Percentiles rank a stretch among this genome's conserved stretches.
Conservation (phyloP, 35 echinoderm and acorn worm genomes). For the Eucidaris tribuloides region DNA sequence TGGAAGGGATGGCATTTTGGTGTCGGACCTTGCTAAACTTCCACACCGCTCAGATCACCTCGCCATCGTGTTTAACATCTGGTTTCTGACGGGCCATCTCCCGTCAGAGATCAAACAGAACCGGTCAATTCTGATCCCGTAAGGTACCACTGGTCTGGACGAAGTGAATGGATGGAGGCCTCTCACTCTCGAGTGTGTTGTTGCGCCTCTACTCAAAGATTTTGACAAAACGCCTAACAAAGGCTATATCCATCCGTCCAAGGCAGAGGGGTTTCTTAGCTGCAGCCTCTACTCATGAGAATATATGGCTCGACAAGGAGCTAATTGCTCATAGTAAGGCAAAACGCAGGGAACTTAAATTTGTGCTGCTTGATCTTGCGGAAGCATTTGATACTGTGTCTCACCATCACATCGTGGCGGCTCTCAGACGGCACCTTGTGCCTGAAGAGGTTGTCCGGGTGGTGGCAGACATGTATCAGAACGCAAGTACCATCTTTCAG, state of each 20-base stretch:
- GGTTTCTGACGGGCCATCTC: too few species aligned
- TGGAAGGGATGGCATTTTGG: not conserved
- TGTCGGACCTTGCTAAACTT: not conserved
- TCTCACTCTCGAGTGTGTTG: too few species aligned
- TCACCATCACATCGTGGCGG: not conserved
- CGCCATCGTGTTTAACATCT: too few species aligned
- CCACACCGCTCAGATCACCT: too few species aligned
- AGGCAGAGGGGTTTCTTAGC: not conserved
- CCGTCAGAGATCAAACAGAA: too few species aligned
- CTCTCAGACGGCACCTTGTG: not conserved
- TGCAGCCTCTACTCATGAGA: not conserved
- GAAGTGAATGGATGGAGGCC: too few species aligned
- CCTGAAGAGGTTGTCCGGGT: not conserved
- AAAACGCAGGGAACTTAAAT: not conserved
- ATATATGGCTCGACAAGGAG: not conserved
- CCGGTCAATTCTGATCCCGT: too few species aligned
- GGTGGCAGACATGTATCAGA: not conserved
- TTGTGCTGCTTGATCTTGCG: not conserved
- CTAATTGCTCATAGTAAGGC: not conserved
- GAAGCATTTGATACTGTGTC: conserved; percentile 16
- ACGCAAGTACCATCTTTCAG: not conserved
- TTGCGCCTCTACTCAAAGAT: too few species aligned
- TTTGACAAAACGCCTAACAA: too few species aligned
- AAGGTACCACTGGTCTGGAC: too few species aligned
- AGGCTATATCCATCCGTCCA: too few species aligned